Base-by-base conservation (phyloP, 2,888 invertebrate species). In the Silvanus unidentatus region DNA sequence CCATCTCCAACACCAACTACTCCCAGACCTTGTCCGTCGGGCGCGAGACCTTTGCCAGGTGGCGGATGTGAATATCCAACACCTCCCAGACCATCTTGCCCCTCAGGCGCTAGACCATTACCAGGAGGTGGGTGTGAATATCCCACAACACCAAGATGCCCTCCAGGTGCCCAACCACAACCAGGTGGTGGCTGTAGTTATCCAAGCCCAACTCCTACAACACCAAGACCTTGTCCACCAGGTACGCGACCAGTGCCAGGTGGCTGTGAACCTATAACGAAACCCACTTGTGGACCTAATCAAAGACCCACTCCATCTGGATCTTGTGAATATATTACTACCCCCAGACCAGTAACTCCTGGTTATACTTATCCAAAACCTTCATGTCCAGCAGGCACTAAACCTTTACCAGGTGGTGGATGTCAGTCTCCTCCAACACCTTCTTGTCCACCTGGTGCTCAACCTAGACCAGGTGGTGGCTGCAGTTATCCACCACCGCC, bases 141-240 rank as follows among this genome's bases (percentile, higher is more conserved):
- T 22, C 28, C 44, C n/a, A 38, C 27, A 2, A 44, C 44, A 12
- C 32, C 32, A 12, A 32, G 15, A 15, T 37, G 37, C 12, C 37
- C 37, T 4, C 37, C 37, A 6, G 37, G 37, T 16, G 5, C 13
- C 6, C 3, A 15, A 15, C 37, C 37, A 15, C 10, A 10, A 59
- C 57, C n/a, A 70, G 70, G 1, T 73, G 76, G 29, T 37, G 16
- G 37, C 3, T 37, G 37, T n/a, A 15, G 15, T 15, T 44, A 44
- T 74, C 8, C 76, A 73, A 2, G n/a, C n/a, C n/a, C n/a, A n/a
- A n/a, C n/a, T 34, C 47, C 48, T 48, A 54, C 55, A 52, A 13
- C 58, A 8, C 53, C 62, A 11, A 42, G 52, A 5, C 60, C 45
- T 10, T 39, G 39, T 39, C 22, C 27, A 10, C 11, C 16, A 22